Evolutionary conservation across 2,113 vertebrate species (phyloP).

Genomic region (Ameiurus melas): DNA sequence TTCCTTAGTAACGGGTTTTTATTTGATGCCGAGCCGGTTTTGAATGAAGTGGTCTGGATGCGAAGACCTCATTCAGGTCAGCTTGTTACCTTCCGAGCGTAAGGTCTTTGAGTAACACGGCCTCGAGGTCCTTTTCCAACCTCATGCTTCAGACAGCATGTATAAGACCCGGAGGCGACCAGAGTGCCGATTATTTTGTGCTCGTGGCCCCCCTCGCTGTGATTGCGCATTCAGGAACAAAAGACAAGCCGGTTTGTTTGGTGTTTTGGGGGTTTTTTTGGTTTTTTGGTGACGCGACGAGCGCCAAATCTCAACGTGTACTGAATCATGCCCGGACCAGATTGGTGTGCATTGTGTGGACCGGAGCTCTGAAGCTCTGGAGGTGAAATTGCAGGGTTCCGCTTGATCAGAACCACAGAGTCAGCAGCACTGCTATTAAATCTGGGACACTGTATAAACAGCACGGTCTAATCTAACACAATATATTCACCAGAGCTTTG

Average conservation of each 20-base stretch:
- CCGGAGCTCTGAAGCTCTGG: constrained; percentile 53
- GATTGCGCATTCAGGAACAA: constrained; percentile 71
- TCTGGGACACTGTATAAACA: constrained; percentile 9
- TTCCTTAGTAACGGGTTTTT: background rate
- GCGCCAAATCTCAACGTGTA: constrained; percentile 47
- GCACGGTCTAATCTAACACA: background rate
- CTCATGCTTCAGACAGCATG: constrained; percentile 61
- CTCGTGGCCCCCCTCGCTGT: constrained; percentile 48
- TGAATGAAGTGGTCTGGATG: constrained; percentile 1
- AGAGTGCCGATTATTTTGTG: constrained; percentile 46
- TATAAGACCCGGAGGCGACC: constrained; percentile 41
- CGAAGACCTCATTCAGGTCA: constrained; percentile 49
- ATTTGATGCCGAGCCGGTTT: background rate
- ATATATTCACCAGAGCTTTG: too few relatives aligned
- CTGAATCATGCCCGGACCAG: constrained; percentile 64
- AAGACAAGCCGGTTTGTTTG: constrained; percentile 48
- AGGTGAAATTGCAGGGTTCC: constrained; percentile 47
- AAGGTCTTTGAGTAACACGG: background rate
- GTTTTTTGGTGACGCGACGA: constrained; percentile 55
- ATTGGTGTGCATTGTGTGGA: constrained; percentile 56
- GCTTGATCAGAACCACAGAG: constrained; percentile 44
- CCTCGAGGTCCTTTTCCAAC: constrained; percentile 52
- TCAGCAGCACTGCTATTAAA: background rate
- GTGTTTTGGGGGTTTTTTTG: too few relatives aligned
- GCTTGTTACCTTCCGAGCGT: background rate